A percentile compares a stretch with the other conserved stretches of the same genome.
phyloP scores from a whole-genome alignment of 2,797 vertebrate genomes.

The Poeciliopsis turneri region DNA sequence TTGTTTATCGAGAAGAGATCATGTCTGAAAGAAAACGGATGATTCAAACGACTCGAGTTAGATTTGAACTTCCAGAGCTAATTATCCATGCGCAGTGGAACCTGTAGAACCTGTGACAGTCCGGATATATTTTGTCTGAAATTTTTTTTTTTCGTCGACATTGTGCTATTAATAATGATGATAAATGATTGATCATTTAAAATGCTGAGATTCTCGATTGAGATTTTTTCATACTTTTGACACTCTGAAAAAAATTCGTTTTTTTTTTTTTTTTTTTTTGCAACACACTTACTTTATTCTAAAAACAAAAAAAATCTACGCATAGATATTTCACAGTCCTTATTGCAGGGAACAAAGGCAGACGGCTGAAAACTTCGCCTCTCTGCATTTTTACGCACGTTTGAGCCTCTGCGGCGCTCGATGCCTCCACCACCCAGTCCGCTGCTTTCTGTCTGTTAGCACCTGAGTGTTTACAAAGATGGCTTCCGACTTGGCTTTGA shows the following conservation, averaged over 20 bases:
- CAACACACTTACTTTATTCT: not conserved
- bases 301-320: not conserved
- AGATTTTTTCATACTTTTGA: not conserved
- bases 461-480: constrained; percentile 79
- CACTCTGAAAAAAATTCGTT: not conserved
- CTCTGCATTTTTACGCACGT: not conserved
- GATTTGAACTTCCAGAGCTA: not conserved
- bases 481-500: constrained; percentile 81
- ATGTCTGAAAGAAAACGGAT: not conserved
- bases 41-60: not conserved
- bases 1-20: not conserved
- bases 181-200: not conserved
- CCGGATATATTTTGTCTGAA: not conserved
- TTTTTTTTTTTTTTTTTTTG: not conserved
- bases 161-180: not conserved
- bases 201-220: not conserved
- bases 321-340: not conserved
- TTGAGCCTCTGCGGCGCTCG: constrained; percentile 3
- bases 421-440: constrained; percentile 20
- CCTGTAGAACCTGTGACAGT: not conserved
- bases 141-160: not conserved
- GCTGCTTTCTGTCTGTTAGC: constrained; percentile 82
- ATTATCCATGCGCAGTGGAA: not conserved
- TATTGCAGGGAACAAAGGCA: not conserved
- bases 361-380: not conserved